A percentile compares a stretch with the other conserved stretches of the same genome.
phyloP scores from a whole-genome alignment of 2,797 vertebrate species.

The Eidolon dupreanum region DNA sequence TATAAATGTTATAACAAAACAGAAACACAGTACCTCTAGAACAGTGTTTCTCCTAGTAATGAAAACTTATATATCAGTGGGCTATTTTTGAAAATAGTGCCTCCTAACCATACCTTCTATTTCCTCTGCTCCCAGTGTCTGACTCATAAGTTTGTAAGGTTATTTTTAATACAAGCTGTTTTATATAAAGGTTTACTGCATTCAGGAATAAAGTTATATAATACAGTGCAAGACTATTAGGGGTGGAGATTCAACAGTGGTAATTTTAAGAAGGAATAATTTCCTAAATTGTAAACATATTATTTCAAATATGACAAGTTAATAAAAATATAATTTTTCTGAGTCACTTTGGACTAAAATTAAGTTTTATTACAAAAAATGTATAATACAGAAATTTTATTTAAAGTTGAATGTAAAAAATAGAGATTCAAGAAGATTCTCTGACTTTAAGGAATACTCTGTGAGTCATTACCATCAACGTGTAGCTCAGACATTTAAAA shows the following conservation, averaged over 20 bases:
- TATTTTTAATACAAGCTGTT: not conserved
- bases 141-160: not conserved
- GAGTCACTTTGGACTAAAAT: not conserved
- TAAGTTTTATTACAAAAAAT: not conserved
- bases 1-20: not conserved
- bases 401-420: not conserved
- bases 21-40: not conserved
- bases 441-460: not conserved
- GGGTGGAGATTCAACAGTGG: not conserved
- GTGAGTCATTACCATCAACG: not conserved
- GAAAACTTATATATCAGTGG: not conserved
- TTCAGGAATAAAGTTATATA: not conserved
- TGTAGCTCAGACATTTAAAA: not conserved
- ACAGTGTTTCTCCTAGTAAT: not conserved
- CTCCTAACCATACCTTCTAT: not conserved
- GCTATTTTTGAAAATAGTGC: not conserved
- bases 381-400: not conserved
- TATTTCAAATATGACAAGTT: not conserved
- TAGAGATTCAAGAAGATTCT: not conserved
- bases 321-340: not conserved
- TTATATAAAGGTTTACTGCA: not conserved
- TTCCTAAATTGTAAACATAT: not conserved
- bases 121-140: not conserved
- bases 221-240: not conserved
- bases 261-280: not conserved